phyloP scores from a whole-genome alignment of 2,113 vertebrate species.

The Pygathrix nemaeus region DNA sequence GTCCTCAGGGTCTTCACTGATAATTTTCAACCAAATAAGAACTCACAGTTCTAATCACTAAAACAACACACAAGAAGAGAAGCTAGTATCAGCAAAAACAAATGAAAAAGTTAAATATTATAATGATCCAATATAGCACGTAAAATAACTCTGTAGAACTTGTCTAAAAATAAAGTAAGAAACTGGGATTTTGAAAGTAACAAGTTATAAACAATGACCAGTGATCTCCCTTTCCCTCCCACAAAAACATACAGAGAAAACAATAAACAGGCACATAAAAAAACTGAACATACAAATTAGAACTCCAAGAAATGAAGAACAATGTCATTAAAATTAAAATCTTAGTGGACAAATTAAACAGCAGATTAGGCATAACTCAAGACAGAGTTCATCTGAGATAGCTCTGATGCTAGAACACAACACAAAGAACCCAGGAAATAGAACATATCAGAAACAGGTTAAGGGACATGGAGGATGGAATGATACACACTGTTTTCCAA shows the following conservation, averaged over 20 bases:
- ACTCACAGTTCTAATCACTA: neutral
- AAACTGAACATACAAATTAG: neutral
- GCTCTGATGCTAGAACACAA: neutral
- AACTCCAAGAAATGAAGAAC: neutral
- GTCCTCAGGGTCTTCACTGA: no score
- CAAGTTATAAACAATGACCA: neutral
- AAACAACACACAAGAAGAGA: neutral
- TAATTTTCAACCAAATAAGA: neutral
- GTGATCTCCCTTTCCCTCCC: neutral
- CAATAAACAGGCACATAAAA: neutral
- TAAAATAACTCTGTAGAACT: neutral
- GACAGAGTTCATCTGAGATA: neutral
- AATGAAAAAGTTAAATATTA: neutral
- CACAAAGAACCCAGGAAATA: neutral
- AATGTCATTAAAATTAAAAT: neutral
- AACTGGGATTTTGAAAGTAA: neutral
- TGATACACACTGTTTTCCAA: neutral
- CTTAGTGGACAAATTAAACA: neutral
- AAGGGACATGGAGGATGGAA: neutral
- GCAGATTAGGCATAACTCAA: neutral
- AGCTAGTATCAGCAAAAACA: neutral
- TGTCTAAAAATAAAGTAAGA: neutral
- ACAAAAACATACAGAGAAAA: neutral
- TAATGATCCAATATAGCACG: neutral
- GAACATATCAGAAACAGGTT: neutral